Conservation (phyloP, 1,140 invertebrate species). For the Rhynchophorus ferrugineus region DNA sequence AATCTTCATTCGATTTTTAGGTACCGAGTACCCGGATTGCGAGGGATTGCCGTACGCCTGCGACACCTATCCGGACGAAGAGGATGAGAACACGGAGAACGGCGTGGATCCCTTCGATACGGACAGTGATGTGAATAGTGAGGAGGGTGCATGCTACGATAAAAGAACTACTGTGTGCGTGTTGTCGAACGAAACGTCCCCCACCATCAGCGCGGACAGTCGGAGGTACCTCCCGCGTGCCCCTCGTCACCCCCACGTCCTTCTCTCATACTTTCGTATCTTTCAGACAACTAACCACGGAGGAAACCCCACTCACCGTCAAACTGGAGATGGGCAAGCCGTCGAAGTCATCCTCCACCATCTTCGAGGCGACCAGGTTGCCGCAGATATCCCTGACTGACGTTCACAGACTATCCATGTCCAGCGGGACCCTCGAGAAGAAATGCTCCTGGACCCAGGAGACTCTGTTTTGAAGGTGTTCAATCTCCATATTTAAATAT, state of each 20-base stretch:
- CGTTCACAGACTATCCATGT: conserved; percentile 18
- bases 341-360: conserved; percentile 26
- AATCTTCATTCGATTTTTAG: conserved; percentile 39
- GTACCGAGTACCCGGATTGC: conserved; percentile 56
- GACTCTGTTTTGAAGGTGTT: conserved; percentile 45
- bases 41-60: conserved; percentile 57
- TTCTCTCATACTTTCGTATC: not conserved
- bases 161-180: conserved; percentile 22
- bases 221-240: conserved; percentile 14
- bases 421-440: conserved; percentile 21
- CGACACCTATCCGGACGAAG: conserved; percentile 62
- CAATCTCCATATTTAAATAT: too few species aligned
- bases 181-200: conserved; percentile 10
- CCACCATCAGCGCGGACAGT: conserved; percentile 9
- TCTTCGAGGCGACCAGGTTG: conserved; percentile 22
- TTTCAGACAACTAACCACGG: not conserved
- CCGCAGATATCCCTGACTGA: conserved; percentile 25
- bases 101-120: conserved; percentile 74
- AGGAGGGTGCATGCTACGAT: conserved; percentile 29
- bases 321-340: conserved; percentile 15
- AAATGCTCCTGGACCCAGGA: conserved; percentile 32
- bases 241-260: conserved; percentile 2
- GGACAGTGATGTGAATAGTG: conserved; percentile 56
- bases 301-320: conserved; percentile 14
- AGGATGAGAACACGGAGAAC: conserved; percentile 61